A percentile compares a stretch with the other conserved stretches of the same genome.
These are phyloP conservation scores for Plecturocebus donacophilus DNA, from an alignment of 2,113 vertebrate species.

Conservation along the genomic window DNA sequence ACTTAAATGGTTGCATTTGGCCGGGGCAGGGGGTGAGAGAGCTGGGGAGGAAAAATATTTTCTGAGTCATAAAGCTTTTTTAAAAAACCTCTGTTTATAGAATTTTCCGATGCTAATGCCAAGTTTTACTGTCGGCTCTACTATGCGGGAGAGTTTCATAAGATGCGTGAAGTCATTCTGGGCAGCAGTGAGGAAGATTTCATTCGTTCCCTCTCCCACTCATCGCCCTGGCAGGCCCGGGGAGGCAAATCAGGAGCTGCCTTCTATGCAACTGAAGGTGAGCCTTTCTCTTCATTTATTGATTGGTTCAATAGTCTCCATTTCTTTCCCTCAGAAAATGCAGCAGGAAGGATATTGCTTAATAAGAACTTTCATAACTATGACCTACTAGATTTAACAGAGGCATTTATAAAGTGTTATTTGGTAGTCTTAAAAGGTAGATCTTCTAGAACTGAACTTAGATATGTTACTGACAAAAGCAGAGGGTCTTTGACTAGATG, in stretches of 20 bases:
- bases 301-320: neutral
- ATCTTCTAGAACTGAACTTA: neutral
- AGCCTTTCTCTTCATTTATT: neutral
- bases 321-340: neutral
- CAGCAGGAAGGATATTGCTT: neutral
- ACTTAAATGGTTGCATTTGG: neutral
- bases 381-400: neutral
- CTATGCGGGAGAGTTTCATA: slow-evolving; percentile 97
- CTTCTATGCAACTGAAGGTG: slow-evolving; percentile 97
- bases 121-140: slow-evolving; percentile 99
- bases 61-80: neutral
- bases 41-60: neutral
- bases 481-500: neutral
- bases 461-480: neutral
- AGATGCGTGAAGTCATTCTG: slow-evolving; percentile 96
- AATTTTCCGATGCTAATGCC: slow-evolving; percentile 97
- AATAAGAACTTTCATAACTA: neutral
- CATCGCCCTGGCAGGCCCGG: slow-evolving; percentile 97
- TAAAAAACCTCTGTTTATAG: slow-evolving; percentile 80
- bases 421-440: neutral
- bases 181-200: slow-evolving; percentile 97
- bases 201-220: slow-evolving; percentile 96
- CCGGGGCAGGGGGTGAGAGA: neutral
- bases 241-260: slow-evolving; percentile 98
- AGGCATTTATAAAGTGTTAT: slow-evolving; percentile 11